Evolutionary conservation across 1,140 invertebrate species (phyloP).

Genomic region (Belonocnema kinseyi): DNA sequence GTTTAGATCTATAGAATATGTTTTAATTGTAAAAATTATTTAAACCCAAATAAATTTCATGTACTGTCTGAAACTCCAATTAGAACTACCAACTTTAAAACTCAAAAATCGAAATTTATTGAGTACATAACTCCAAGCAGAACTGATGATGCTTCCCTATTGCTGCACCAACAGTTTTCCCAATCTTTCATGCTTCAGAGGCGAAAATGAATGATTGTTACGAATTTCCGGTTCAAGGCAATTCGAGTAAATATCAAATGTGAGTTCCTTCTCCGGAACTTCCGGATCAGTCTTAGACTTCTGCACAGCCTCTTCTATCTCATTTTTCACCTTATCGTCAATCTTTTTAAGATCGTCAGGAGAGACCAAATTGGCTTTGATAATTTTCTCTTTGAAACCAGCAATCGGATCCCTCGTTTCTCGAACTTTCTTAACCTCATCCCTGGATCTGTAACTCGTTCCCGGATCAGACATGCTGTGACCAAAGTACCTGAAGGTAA

Average conservation of each 20-base stretch:
- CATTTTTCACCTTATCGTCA: background rate
- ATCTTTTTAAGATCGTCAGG: background rate
- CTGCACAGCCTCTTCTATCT: background rate
- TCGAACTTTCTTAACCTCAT: constrained; percentile 32
- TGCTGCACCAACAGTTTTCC: background rate
- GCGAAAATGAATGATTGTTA: background rate
- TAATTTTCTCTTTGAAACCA: background rate
- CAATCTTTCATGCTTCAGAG: background rate
- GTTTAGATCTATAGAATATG: no score
- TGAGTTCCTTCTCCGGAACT: background rate
- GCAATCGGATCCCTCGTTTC: constrained; percentile 23
- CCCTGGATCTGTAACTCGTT: background rate
- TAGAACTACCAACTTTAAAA: no score
- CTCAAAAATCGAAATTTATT: no score
- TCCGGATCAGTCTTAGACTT: background rate
- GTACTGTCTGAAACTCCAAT: no score
- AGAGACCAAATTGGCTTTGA: background rate
- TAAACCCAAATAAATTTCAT: no score
- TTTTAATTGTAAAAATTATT: no score
- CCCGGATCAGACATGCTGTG: constrained; percentile 10
- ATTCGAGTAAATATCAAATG: background rate
- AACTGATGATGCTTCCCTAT: no score
- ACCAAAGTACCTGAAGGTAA: background rate
- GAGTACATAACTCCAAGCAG: no score
- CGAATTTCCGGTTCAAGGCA: background rate